phyloP scores from a whole-genome alignment of 2,113 vertebrate species.

The Apistogramma diplotaenia region DNA sequence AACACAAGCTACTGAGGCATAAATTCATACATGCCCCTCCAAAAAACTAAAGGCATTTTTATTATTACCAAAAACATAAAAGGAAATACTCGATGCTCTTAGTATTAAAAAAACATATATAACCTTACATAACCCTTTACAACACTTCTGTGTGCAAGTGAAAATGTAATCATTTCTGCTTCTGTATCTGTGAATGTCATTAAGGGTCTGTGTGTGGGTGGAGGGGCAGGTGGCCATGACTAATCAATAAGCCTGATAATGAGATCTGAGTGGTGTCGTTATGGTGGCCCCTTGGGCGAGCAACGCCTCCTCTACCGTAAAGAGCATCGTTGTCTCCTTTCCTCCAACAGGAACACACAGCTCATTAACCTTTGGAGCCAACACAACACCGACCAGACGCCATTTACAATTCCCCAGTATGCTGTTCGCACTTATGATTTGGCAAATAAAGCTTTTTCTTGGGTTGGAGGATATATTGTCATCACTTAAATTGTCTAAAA shows the following conservation, averaged over 20 bases:
- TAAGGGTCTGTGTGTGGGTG: slow-evolving; percentile 9
- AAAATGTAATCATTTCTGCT: not conserved
- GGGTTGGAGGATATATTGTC: not conserved
- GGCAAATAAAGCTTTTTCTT: not conserved
- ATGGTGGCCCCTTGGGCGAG: slow-evolving; percentile 45
- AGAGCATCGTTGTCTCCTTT: slow-evolving; percentile 59
- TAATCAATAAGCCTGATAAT: slow-evolving; percentile 81
- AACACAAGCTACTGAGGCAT: not conserved
- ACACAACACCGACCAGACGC: slow-evolving; percentile 33
- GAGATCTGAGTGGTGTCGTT: slow-evolving; percentile 75
- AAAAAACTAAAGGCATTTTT: not conserved
- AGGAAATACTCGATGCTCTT: not conserved
- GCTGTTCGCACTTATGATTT: not conserved
- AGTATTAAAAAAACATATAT: not conserved
- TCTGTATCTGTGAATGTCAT: slow-evolving; percentile 10
- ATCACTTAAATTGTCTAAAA: not conserved
- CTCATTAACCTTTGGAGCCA: slow-evolving; percentile 76
- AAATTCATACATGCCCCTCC: not conserved
- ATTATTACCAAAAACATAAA: not conserved
- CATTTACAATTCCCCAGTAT: slow-evolving; percentile 10
- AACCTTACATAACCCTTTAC: not conserved
- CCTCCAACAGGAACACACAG: slow-evolving; percentile 42
- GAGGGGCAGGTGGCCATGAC: slow-evolving; percentile 63
- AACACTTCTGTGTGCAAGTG: not conserved
- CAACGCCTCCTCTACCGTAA: slow-evolving; percentile 59